Base-by-base conservation (phyloP, 2,888 invertebrate species). In the Tholera decimalis region DNA sequence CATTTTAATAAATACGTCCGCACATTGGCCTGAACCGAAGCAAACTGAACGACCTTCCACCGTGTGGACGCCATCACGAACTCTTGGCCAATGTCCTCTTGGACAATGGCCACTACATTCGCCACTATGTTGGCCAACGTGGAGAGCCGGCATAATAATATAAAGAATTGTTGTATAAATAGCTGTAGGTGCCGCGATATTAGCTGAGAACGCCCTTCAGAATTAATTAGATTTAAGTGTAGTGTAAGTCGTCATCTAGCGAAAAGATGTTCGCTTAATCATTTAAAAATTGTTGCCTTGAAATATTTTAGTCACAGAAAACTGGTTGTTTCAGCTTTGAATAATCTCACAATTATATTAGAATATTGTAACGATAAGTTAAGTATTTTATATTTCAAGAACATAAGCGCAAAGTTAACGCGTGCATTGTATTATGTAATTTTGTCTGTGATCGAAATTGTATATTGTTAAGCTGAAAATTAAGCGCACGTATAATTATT, bases 381-480 rank as follows among this genome's bases (percentile, higher is more conserved):
- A 91, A 92, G 91, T 92, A 90, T 93, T 93, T 93, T 92, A 89
- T 93, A 93, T 90, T 92, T 91, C 88, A 90, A 91, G 86, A 89
- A 89, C 88, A 90, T 90, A 87, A 83, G 90, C 91, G 93, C 91
- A 90, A 89, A 88, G 84, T 88, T 88, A 88, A 88, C 82, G 92
- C 89, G 91, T 91, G 87, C 88, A 90, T 91, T 88, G 90, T 92
- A 90, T 89, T 91, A 89, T 92, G 93, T 94, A 93, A 94, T 94
- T 94, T 93, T 94, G 92, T 94, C 94, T 95, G 95, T 95, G 95
- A 95, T 95, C 93, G 86, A 94, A 93, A 93, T 93, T 92, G 92
- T 93, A 92, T 94, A 94, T 93, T 91, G 89, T 91, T 95, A 94
- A 93, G 94, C 93, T 92, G 92, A 88, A 88, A 87, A 82, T 88